A percentile compares a stretch with the other conserved stretches of the same genome.
Evolutionary conservation across 2,113 vertebrate genomes (phyloP).

Genomic region (Gymnogyps californianus): DNA sequence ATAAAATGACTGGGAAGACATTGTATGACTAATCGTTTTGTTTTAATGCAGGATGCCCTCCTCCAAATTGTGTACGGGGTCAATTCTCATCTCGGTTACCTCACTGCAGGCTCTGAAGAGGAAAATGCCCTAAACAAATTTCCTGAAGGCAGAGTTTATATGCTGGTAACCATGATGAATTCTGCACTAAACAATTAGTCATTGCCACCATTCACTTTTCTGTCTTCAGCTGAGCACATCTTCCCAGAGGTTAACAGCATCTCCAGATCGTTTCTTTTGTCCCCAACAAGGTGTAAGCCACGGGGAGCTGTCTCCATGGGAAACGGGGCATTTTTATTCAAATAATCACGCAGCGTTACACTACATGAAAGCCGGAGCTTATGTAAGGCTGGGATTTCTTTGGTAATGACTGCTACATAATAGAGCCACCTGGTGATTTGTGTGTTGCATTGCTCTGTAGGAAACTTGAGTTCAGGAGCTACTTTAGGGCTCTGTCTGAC

Average conservation of each 20-base stretch:
- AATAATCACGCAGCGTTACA: background rate
- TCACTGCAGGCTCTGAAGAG: background rate
- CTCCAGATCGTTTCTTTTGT: constrained; percentile 10
- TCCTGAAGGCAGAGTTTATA: background rate
- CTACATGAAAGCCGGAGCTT: background rate
- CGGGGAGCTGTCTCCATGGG: background rate
- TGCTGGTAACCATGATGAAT: background rate
- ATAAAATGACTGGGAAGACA: background rate
- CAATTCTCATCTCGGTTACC: background rate
- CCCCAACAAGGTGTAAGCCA: constrained; percentile 3
- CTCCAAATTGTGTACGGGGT: background rate
- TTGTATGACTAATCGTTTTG: background rate
- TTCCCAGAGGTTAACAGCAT: background rate
- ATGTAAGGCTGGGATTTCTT: constrained; percentile 14
- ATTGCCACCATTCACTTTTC: background rate
- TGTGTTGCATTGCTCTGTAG: constrained; percentile 30
- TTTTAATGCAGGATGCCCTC: background rate
- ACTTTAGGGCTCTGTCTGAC: background rate
- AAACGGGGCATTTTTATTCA: background rate
- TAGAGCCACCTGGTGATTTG: constrained; percentile 53
- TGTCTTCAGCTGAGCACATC: background rate
- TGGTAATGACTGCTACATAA: constrained; percentile 43
- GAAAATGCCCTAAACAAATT: background rate
- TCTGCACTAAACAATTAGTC: background rate
- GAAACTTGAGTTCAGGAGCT: background rate